Percentiles rank a stretch among this genome's conserved stretches.
Conservation (phyloP, 2,797 vertebrate genomes). For the Sebastes itinus region DNA sequence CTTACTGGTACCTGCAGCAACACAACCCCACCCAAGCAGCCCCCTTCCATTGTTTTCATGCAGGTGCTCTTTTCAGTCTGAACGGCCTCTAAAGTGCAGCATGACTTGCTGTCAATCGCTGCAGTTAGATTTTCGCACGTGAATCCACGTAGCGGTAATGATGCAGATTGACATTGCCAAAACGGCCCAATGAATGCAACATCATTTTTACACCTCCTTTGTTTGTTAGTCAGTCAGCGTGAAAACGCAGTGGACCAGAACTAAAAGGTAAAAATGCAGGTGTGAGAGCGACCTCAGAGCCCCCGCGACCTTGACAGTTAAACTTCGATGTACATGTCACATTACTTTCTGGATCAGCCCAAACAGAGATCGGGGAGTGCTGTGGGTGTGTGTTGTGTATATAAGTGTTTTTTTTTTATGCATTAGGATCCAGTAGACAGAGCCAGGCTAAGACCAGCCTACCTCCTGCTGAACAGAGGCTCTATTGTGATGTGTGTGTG, state of each 20-base stretch:
- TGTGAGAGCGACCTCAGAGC: neutral
- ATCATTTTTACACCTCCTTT: neutral
- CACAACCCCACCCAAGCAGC: neutral
- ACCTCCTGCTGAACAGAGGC: slow-evolving; percentile 48
- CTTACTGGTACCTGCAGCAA: neutral
- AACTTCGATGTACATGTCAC: neutral
- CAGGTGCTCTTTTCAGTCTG: neutral
- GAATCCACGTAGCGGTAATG: neutral
- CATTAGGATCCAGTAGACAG: slow-evolving; percentile 25
- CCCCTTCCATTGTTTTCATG: neutral
- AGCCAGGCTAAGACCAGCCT: neutral
- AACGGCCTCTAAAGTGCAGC: neutral
- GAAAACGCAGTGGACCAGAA: neutral
- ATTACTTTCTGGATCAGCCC: neutral
- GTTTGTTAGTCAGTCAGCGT: neutral
- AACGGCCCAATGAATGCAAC: neutral
- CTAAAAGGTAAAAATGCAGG: neutral
- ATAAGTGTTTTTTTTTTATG: neutral
- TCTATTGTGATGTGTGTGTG: slow-evolving; percentile 22
- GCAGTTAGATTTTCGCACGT: neutral
- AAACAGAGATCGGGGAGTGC: neutral
- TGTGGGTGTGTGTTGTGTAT: slow-evolving; percentile 21
- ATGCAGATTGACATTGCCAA: neutral
- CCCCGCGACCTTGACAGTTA: neutral
- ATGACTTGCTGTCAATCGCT: neutral